A percentile compares a stretch with the other conserved stretches of the same genome.
phyloP scores from a whole-genome alignment of 2,113 vertebrate species.

The Nanorana parkeri region DNA sequence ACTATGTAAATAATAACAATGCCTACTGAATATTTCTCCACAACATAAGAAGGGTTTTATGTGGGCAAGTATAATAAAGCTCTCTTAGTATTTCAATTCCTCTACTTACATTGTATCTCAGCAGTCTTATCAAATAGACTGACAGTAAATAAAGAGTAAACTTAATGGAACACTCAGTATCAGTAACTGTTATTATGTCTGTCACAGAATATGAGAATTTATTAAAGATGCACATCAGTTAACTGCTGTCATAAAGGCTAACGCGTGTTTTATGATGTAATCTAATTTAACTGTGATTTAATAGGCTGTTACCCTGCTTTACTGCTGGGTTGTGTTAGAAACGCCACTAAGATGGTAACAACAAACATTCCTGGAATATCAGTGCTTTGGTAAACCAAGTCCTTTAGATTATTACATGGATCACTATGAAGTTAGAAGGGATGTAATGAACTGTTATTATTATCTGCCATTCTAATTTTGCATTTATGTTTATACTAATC shows the following conservation, averaged over 20 bases:
- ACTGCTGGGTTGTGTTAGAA: conserved; percentile 30
- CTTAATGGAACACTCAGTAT: conserved; percentile 42
- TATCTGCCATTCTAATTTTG: no score
- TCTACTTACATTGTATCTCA: conserved; percentile 30
- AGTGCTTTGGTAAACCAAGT: not conserved
- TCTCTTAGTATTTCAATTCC: not conserved
- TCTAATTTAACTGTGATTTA: conserved; percentile 56
- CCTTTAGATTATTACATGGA: no score
- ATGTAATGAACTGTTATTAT: no score
- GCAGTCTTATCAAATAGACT: conserved; percentile 34
- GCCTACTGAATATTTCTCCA: not conserved
- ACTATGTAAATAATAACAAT: conserved; percentile 14
- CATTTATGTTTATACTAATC: no score
- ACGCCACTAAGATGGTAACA: conserved; percentile 11
- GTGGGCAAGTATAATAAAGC: conserved; percentile 2
- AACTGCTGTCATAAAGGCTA: conserved; percentile 47
- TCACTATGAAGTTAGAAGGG: no score
- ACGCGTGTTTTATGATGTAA: conserved; percentile 51
- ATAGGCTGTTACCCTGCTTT: conserved; percentile 52
- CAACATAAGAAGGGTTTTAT: conserved; percentile 22
- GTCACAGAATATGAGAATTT: conserved; percentile 37
- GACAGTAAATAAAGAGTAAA: conserved; percentile 42
- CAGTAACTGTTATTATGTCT: conserved; percentile 36
- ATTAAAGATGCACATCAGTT: conserved; percentile 45
- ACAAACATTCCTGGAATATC: conserved; percentile 3